phyloP scores from a whole-genome alignment of 2,113 vertebrate genomes.

The Leucoraja erinaceus region DNA sequence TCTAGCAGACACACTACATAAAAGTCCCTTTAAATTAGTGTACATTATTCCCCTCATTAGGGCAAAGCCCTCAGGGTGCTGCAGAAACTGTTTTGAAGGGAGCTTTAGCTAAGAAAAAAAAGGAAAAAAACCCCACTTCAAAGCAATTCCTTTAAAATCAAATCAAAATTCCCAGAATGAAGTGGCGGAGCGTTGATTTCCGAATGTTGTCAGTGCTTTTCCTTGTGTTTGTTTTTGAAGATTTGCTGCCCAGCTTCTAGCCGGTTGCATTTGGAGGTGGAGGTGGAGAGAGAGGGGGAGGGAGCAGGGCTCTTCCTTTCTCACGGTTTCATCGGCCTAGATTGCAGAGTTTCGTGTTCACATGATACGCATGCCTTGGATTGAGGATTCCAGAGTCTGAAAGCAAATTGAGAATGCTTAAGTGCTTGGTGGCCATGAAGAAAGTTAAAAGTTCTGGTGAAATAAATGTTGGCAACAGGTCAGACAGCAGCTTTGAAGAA shows the following conservation, averaged over 20 bases:
- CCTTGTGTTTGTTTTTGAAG: slow-evolving; percentile 31
- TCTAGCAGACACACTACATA: slow-evolving; percentile 74
- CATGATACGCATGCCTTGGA: slow-evolving; percentile 97
- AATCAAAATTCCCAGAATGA: slow-evolving; percentile 24
- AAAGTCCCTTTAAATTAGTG: slow-evolving; percentile 73
- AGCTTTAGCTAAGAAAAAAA: slow-evolving; percentile 71
- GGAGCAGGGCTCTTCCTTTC: slow-evolving; percentile 48
- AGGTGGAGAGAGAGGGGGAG: neutral
- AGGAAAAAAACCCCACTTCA: slow-evolving; percentile 46
- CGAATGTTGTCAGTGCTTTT: slow-evolving; percentile 31
- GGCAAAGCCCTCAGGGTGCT: slow-evolving; percentile 41
- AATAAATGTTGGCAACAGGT: neutral
- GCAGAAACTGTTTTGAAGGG: slow-evolving; percentile 65
- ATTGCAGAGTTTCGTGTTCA: slow-evolving; percentile 59
- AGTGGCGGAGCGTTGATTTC: slow-evolving; percentile 33
- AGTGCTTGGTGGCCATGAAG: neutral
- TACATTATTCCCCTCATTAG: slow-evolving; percentile 44
- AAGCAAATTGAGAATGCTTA: slow-evolving; percentile 41
- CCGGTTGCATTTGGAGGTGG: slow-evolving; percentile 45
- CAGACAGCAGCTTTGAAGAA: no score
- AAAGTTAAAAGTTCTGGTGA: neutral
- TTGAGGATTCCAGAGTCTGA: slow-evolving; percentile 91
- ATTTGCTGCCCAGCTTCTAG: slow-evolving; percentile 43
- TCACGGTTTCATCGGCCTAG: slow-evolving; percentile 56
- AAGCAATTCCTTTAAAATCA: slow-evolving; percentile 29